Base-by-base conservation (phyloP, 2,797 vertebrate species). In the Coilia nasus region DNA sequence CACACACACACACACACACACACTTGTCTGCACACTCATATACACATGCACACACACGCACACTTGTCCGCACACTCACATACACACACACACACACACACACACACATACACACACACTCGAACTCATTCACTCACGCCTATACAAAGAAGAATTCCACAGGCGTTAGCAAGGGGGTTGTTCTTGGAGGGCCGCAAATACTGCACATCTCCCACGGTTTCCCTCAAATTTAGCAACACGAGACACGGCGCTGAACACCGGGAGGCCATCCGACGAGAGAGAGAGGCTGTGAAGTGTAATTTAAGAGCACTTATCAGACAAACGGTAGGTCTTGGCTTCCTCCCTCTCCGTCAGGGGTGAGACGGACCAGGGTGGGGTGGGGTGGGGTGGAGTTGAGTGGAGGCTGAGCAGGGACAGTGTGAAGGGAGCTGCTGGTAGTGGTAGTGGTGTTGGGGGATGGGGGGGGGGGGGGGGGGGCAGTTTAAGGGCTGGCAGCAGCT, bases 281-380 rank as follows among this genome's bases (percentile, higher is more conserved):
- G 35, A 15, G 71, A 44, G 71, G 67, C 84, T 82, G 64, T 54
- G 87, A 88, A 28, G 62, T 89, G 92, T 93, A 94, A 93, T 60
- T 85, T 84, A 93, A 91, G 89, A 92, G 87, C 87, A 84, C 93
- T 93, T 92, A 88, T 93, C 90, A 91, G 91, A 90, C 91, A 93
- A 92, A 93, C 88, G 86, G 93, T 90, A 90, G 81, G 84, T 92
- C 90, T 93, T 89, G 90, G 88, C 89, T 93, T 91, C 93, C 91
- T 92, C 93, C 90, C 93, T 6, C 1, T 78, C 64, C 62, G 28
- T 17, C 25, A 9, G 82, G 64, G 41, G 44, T 46, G 23, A 54
- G 4, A 14, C 7, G 50, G 50, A 6, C 50, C 50, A 54, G 14
- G 50, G 7, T 54, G 50, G 50, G 35, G 35, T 41, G 35, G 35